Evolutionary conservation across 2,113 vertebrate species (phyloP).

Genomic region (Daubentonia madagascariensis): DNA sequence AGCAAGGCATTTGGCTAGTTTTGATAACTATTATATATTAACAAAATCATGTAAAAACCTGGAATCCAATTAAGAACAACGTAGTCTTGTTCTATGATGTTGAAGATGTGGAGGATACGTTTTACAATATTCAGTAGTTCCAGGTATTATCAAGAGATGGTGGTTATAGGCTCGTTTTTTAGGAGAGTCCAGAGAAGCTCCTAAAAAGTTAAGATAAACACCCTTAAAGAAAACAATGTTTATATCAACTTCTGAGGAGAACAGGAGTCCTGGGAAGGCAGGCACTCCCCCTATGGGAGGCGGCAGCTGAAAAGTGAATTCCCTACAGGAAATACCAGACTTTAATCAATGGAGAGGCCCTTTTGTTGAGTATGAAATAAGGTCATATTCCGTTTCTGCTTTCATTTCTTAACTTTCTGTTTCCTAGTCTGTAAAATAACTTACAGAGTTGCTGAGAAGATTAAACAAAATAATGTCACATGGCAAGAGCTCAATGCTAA

Average conservation of each 20-base stretch:
- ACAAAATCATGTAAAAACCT: neutral
- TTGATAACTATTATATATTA: neutral
- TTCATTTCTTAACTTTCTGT: neutral
- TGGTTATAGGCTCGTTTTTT: neutral
- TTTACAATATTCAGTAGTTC: neutral
- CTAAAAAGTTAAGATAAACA: neutral
- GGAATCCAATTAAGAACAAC: neutral
- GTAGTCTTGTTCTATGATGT: neutral
- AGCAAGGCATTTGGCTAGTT: neutral
- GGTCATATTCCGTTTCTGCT: neutral
- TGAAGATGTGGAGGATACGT: neutral
- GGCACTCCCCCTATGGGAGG: neutral
- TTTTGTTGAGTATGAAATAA: neutral
- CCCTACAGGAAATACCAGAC: neutral
- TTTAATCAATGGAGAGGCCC: neutral
- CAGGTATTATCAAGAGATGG: neutral
- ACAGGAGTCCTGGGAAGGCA: neutral
- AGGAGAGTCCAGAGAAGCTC: neutral
- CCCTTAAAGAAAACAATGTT: neutral
- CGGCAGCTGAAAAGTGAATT: neutral
- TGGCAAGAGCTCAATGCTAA: slow-evolving; percentile 13
- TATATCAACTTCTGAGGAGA: neutral
- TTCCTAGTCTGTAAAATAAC: neutral
- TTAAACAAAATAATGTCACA: neutral
- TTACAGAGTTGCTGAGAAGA: neutral